Evolutionary conservation across 2,113 vertebrate genomes (phyloP), one percentile per base, ranked within the genome.

Genomic region (Azemiops feae): DNA sequence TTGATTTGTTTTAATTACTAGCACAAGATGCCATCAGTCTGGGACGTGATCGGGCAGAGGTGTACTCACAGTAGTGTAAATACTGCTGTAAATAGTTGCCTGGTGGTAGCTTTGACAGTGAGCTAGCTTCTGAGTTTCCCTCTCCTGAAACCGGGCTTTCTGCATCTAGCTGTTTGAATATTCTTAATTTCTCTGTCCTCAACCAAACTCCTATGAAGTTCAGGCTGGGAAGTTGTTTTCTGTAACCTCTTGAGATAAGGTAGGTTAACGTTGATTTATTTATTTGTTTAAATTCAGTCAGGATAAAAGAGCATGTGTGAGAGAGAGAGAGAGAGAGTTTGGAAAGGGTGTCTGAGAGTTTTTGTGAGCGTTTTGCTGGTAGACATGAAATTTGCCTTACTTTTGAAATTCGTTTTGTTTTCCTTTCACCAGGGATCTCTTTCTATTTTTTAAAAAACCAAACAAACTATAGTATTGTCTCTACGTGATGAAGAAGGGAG

Each of bases 1-100:
- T 98, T 98, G 99, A 99, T 99, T 99, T 99, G 98, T 99, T 99
- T 99, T 99, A 99, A 99, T 99, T 99, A 99, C 98, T 98, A 98
- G 97, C 98, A 97, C 98, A 99, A 98, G 98, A 98, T 98, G 98
- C 98, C 98, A 98, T 98, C 98, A 98, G 98, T 99, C 97, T 98
- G 98, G 98, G 98, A 99, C 98, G 98, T 98, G 99, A 98, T 98
- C 98, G 97, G 98, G 98, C 98, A 98, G 98, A 99, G 98, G 98
- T 98, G 98, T 98, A 97, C 97, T 98, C 98, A 97, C 98, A 98
- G 98, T 98, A 98, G 98, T 98, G 98, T 99, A 99, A 99, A 99
- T 98, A 98, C 98, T 97, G 98, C 98, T 98, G 98, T 98, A 99
- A 99, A 99, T 98, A 99, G 98, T 99, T 99, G 98, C 97, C 98